Percentiles rank a stretch among this genome's conserved stretches.
Evolutionary conservation across 2,113 vertebrate genomes (phyloP).

Genomic region (Helogale parvula): DNA sequence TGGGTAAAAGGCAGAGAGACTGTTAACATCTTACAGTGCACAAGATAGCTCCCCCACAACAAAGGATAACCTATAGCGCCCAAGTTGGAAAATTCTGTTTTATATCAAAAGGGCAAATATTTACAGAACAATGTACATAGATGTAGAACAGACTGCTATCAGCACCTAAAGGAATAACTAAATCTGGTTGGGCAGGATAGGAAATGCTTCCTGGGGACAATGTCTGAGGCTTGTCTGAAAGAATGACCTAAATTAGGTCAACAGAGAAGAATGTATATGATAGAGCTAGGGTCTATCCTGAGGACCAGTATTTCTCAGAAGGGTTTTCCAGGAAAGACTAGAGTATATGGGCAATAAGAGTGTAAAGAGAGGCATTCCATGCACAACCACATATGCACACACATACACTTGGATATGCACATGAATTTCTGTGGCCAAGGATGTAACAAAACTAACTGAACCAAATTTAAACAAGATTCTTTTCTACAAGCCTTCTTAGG

Average conservation of each 20-base stretch:
- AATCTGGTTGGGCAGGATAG: not conserved
- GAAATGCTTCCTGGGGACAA: not conserved
- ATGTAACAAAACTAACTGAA: not conserved
- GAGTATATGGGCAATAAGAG: accelerated
- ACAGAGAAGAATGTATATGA: not conserved
- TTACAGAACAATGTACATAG: not conserved
- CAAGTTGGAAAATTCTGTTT: not conserved
- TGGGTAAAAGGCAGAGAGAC: not conserved
- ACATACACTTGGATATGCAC: not conserved
- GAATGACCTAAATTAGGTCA: not conserved
- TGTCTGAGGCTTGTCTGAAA: not conserved
- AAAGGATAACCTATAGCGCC: not conserved
- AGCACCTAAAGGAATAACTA: not conserved
- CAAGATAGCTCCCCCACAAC: accelerated
- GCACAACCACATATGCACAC: not conserved
- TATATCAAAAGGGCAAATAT: not conserved
- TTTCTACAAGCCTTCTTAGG: not conserved
- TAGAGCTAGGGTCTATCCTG: not conserved
- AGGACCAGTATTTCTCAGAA: not conserved
- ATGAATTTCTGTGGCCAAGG: not conserved
- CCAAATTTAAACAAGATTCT: not conserved
- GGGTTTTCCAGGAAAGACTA: not conserved
- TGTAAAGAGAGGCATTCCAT: not conserved
- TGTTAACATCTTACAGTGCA: not conserved
- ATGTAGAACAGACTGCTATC: not conserved